Percentiles rank a stretch among this genome's conserved stretches.
Evolutionary conservation across 2,888 invertebrate species (phyloP).

Genomic region (Blastobasis adustella): DNA sequence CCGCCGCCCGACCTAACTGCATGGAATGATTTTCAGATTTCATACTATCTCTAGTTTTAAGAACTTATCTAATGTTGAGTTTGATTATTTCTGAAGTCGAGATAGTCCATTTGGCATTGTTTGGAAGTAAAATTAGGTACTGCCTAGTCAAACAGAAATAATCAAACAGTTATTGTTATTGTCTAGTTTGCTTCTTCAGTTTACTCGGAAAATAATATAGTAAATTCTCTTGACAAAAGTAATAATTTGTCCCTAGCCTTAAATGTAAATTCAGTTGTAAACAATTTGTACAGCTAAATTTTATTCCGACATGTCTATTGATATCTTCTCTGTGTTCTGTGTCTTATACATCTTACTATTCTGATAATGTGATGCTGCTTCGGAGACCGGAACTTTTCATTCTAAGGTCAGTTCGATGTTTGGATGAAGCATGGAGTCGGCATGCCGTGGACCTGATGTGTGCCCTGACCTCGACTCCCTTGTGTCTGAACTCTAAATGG

Average conservation of each 20-base stretch:
- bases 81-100: conserved; percentile 32
- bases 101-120: no score
- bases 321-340: background rate
- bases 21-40: conserved; percentile 36
- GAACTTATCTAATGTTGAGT: conserved; percentile 18
- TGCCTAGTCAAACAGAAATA: no score
- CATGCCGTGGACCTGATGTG: conserved; percentile 54
- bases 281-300: no score
- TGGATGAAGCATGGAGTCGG: conserved; percentile 62
- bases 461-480: conserved; percentile 31
- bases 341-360: conserved; percentile 41
- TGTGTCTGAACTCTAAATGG: conserved; percentile 2
- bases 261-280: no score
- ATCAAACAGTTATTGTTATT: no score
- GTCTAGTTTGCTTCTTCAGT: no score
- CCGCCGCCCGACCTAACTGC: conserved; percentile 43
- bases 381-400: conserved; percentile 66
- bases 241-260: no score
- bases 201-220: no score
- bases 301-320: background rate
- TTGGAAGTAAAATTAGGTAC: no score
- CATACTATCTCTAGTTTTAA: conserved; percentile 15
- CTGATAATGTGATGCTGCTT: conserved; percentile 72
- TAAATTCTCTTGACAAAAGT: no score
- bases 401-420: conserved; percentile 64